phyloP scores from a whole-genome alignment of 2,888 invertebrate species.

The Agonopterix subpropinquella region DNA sequence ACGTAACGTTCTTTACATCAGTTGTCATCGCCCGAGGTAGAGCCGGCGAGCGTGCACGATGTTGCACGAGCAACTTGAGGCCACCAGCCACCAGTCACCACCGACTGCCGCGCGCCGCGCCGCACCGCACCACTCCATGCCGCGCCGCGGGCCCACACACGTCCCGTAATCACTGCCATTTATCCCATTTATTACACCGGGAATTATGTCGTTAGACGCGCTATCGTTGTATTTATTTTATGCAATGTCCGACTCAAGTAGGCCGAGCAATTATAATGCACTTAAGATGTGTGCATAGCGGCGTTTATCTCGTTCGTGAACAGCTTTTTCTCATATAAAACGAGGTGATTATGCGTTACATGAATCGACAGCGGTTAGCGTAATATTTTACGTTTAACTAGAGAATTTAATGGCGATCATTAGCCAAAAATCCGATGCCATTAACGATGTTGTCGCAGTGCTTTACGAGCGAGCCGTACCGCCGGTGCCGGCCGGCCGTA shows the following conservation, averaged over 20 bases:
- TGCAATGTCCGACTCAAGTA: conserved; percentile 34
- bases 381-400: conserved; percentile 30
- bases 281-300: conserved; percentile 36
- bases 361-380: conserved; percentile 23
- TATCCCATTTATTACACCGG: conserved; percentile 40
- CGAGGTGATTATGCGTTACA: conserved; percentile 28
- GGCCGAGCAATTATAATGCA: conserved; percentile 46
- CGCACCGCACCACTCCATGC: conserved; percentile 8
- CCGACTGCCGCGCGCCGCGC: neutral
- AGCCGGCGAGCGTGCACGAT: neutral
- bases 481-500: no score
- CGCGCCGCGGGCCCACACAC: conserved; percentile 20
- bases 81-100: neutral
- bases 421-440: conserved; percentile 32
- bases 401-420: conserved; percentile 26
- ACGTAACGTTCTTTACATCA: neutral
- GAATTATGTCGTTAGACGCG: conserved; percentile 46
- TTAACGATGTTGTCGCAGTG: conserved; percentile 33
- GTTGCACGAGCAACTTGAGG: neutral
- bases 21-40: conserved; percentile 7
- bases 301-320: conserved; percentile 26
- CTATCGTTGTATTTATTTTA: conserved; percentile 42
- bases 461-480: conserved; percentile 17
- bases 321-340: conserved; percentile 30
- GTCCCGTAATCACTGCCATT: conserved; percentile 39